Evolutionary conservation across 2,888 invertebrate species (phyloP).

Genomic region (Megamerina dolium): DNA sequence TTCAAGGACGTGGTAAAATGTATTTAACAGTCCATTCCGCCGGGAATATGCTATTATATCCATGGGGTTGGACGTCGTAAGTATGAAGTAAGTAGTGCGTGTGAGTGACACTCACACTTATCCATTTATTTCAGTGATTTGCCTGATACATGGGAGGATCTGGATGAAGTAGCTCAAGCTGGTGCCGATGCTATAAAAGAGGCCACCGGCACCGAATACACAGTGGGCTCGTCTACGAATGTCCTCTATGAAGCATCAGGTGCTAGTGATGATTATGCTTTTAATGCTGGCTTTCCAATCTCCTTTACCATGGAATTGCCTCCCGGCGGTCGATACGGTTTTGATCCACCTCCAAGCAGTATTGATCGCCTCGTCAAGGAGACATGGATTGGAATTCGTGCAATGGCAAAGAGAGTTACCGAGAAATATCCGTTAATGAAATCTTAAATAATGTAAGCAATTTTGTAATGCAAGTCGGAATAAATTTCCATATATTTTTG

Average conservation of each 20-base stretch:
- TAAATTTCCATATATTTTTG: too few relatives aligned
- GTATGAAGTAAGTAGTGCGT: too few relatives aligned
- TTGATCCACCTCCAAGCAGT: conserved; percentile 54
- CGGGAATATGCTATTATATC: conserved; percentile 62
- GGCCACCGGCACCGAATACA: conserved; percentile 43
- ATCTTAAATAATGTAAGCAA: too few relatives aligned
- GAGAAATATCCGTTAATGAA: conserved; percentile 37
- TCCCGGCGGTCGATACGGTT: conserved; percentile 53
- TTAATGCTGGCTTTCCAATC: conserved; percentile 53
- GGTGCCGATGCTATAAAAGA: conserved; percentile 43
- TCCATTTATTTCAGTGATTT: conserved; percentile 38
- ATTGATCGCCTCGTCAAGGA: conserved; percentile 56
- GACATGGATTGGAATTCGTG: conserved; percentile 53
- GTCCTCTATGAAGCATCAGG: conserved; percentile 54
- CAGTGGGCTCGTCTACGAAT: conserved; percentile 50
- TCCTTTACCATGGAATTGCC: conserved; percentile 62
- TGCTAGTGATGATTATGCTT: conserved; percentile 62
- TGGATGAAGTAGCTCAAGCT: conserved; percentile 44
- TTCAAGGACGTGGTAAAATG: conserved; percentile 51
- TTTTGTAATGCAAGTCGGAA: too few relatives aligned
- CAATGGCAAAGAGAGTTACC: conserved; percentile 37
- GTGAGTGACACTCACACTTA: too few relatives aligned
- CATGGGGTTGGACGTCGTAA: conserved; percentile 60
- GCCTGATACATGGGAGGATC: conserved; percentile 48
- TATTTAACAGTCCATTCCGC: conserved; percentile 72